Evolutionary conservation across 1,140 invertebrate species (phyloP), one percentile per base, ranked within the genome.

Genomic region (Apis florea): DNA sequence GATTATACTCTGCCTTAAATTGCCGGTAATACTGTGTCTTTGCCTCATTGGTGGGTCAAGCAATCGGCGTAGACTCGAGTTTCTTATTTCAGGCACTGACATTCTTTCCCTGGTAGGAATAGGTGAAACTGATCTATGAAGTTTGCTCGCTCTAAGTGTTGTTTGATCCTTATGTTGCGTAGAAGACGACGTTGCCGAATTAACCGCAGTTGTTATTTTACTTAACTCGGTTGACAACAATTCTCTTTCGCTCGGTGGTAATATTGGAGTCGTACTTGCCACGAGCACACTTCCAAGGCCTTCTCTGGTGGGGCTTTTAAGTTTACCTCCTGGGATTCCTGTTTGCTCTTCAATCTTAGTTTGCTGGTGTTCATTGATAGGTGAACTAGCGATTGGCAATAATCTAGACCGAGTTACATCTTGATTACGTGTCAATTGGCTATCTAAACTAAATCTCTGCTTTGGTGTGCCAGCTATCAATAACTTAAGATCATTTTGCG

Each of bases 21-120:
- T 91, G 3, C 91, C 90, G 2, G 91, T 91, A 51, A 93, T 91
- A 63, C 92, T 93, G 69, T 93, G 92, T 40, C 92, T 87, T 53
- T 93, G 92, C 70, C 92, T 92, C 1, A 73, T 70, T 13, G 92
- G 92, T 6, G 92, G 90, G 83, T 93, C 92, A 11, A 93, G 83
- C 15, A 93, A 54, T n/a, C 92, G 83, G 9, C 93, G 71, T 9
- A 93, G 71, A 75, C 93, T 93, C 5, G 93, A 92, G 31, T 91
- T 93, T 24, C 93, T 85, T 26, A 93, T 93, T 74, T 93, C 92
- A 0, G 92, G 92, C 0, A 93, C 92, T 1, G 92, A 93, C 89
- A 93, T 90, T 26, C 92, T 88, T 74, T 93, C 92, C 11, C 92
- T 83, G 9, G 63, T 31, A 9, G 84, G 85, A 6, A 88, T 76